Evolutionary conservation across 2,888 invertebrate genomes (phyloP).

Genomic region (Hypena proboscidalis): DNA sequence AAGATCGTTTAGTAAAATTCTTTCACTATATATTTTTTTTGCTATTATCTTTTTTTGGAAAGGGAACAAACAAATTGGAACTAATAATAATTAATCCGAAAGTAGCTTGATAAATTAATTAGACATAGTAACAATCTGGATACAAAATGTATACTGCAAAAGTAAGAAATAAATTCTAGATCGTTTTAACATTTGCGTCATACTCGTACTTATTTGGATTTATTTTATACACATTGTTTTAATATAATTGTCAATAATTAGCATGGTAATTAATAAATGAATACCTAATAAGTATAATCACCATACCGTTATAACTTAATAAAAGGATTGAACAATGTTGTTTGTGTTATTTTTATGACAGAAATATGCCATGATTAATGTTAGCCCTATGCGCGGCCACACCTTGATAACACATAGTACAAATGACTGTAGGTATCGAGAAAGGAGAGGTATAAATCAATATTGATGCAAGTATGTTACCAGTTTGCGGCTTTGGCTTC

Average conservation of each 20-base stretch:
- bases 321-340: neutral
- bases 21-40: too few relatives aligned
- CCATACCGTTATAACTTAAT: conserved; percentile 1
- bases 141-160: too few relatives aligned
- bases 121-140: too few relatives aligned
- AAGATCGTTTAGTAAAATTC: too few relatives aligned
- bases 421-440: conserved; percentile 57
- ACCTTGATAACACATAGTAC: conserved; percentile 59
- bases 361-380: conserved; percentile 6
- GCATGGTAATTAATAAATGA: conserved; percentile 1
- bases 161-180: too few relatives aligned
- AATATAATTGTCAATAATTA: neutral
- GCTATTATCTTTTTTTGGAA: too few relatives aligned
- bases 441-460: conserved; percentile 62
- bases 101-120: too few relatives aligned
- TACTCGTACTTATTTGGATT: conserved; percentile 1
- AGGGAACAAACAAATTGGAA: too few relatives aligned
- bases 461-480: conserved; percentile 57
- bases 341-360: neutral
- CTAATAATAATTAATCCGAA: too few relatives aligned
- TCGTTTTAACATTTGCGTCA: too few relatives aligned
- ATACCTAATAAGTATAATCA: neutral
- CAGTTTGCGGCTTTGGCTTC: conserved; percentile 54
- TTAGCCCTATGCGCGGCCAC: conserved; percentile 42
- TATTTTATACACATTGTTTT: neutral